Evolutionary conservation across 2,113 vertebrate species (phyloP), one percentile per base, ranked within the genome.

Genomic region (Benitochromis conjunctus): DNA sequence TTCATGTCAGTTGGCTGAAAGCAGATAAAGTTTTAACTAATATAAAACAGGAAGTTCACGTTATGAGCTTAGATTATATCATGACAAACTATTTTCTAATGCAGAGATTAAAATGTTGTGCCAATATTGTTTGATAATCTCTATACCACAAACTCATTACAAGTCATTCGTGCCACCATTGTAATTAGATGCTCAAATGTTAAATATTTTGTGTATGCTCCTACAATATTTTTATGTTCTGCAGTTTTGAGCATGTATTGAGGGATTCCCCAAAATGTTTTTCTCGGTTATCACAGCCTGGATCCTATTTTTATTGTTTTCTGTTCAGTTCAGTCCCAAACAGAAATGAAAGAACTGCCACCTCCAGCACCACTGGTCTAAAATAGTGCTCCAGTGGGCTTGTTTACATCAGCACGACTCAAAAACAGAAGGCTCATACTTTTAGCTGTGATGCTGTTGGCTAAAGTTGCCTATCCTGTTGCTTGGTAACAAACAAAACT

Each of bases 281-380:
- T 83, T 7, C 29, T 79, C 9, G 24, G 18, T 77, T 80, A 38
- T 77, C 71, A 41, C 18, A 19, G 36, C 51, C 38, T 19, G 7
- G n/a, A 77, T 62, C 34, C 77, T 79, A 53, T 84, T 89, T 88
- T 43, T 83, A 24, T 80, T 18, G 34, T 16, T 12, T 53, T 36
- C 34, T 71, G 77, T 82, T 87, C 85, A 64, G 79, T 81, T 71
- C 19, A 36, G 36, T 7, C 14, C n/a, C n/a, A 56, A 82, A 90
- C 53, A 53, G 26, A 85, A 48, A 87, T 8, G 10, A 57, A 74
- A 31, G 57, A 77, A 71, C 56, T 86, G 48, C 58, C 85, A 86
- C 89, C 87, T 91, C 85, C 85, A 84, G 88, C 86, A 84, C 41
- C 43, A 83, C 26, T 7, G 7, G 51, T 80, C 29, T 21, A 56